Percentiles rank a stretch among this genome's conserved stretches.
These are phyloP conservation scores for Rosalia funebris DNA, from an alignment of 2,888 invertebrate species.

Conservation along the genomic window DNA sequence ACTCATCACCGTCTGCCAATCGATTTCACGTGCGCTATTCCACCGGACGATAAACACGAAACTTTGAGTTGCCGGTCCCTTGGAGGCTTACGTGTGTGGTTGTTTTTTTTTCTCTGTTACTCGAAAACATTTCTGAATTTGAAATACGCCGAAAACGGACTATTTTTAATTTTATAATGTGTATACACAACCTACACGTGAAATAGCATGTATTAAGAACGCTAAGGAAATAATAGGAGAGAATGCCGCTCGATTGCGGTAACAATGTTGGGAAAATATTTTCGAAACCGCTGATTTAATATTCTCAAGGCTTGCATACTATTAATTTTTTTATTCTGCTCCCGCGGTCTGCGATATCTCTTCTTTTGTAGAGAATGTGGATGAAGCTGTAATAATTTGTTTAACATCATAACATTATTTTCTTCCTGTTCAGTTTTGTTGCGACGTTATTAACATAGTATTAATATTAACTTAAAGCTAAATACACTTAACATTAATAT, in stretches of 20 bases:
- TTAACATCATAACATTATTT: no score
- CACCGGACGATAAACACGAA: neutral
- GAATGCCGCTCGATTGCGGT: constrained; percentile 17
- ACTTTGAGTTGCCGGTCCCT: neutral
- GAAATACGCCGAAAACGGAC: constrained; percentile 6
- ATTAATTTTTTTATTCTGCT: constrained; percentile 9
- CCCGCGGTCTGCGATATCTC: constrained; percentile 2
- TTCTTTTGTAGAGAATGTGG: no score
- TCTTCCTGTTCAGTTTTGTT: no score
- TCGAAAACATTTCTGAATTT: constrained; percentile 9
- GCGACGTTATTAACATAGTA: no score
- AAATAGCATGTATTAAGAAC: constrained; percentile 16
- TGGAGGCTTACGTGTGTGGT: neutral
- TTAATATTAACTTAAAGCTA: no score
- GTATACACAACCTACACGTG: neutral
- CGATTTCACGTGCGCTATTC: no score
- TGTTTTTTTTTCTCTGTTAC: constrained; percentile 13
- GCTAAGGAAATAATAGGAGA: constrained; percentile 29
- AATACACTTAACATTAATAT: no score
- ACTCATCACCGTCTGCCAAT: no score
- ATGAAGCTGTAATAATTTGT: no score
- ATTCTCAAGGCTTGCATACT: constrained; percentile 40
- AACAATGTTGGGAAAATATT: constrained; percentile 49
- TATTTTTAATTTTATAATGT: constrained; percentile 19
- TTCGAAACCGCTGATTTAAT: constrained; percentile 41